Evolutionary conservation across 2,797 vertebrate species (phyloP), one percentile per base, ranked within the genome.

Genomic region (Crenichthys baileyi): DNA sequence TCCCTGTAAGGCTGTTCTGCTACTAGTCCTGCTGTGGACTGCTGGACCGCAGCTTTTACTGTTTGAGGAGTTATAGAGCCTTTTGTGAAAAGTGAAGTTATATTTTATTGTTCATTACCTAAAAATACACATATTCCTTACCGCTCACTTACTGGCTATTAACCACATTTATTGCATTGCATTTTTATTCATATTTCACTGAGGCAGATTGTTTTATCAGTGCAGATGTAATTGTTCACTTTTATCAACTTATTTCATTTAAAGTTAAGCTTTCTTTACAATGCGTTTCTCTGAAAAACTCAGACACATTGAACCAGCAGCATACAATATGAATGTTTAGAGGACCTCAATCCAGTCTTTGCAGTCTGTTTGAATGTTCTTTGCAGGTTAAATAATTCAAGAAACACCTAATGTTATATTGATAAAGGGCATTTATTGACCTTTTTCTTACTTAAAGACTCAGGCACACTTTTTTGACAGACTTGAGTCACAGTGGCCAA

Each of bases 351-450:
- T n/a, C 12, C 39, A 15, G 0, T 46, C 24, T 70, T 26, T 70
- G 39, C 39, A 46, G 44, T 70, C 12, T 26, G 39, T 44, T 44
- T 68, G 4, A 70, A 26, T 46, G 22, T 12, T 70, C 24, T 70
- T 70, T 70, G 41, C 13, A 4, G 24, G 41, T 60, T 48, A 46
- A 70, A 70, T 26, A n/a, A 70, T 70, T 70, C 67, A 70, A 46
- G 41, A 70, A n/a, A 70, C 4, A 41, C 36, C 8, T 67, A 26
- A 70, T 70, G 24, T 46, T 70, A 46, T 46, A 46, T 3, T 70
- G 41, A 46, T 70, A 22, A 46, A 70, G 41, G 41, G 67, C 12
- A 44, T 68, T 68, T 68, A 68, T 68, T 68, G 65, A 68, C 22
- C 22, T 2, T n/a, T 2, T 12, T 67, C 65, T 68, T 24, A 26